A percentile compares a stretch with the other conserved stretches of the same genome.
Conservation (phyloP, 2,797 vertebrate species). For the Spea hammondii region DNA sequence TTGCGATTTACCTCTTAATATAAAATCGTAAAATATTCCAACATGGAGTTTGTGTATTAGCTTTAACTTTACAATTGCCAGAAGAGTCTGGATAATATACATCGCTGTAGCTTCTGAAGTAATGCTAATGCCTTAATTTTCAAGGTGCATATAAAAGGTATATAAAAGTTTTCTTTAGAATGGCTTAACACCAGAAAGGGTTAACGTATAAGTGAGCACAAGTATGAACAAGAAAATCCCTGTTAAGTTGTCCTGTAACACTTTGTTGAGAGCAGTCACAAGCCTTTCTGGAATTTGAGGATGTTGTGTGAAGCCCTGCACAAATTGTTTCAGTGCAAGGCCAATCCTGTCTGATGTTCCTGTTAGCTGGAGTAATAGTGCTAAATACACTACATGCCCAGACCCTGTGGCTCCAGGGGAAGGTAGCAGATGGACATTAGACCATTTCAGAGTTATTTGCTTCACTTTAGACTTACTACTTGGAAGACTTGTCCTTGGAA, state of each 20-base stretch:
- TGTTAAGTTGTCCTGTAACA: conserved; percentile 81
- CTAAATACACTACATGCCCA: conserved; percentile 56
- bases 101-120: no score
- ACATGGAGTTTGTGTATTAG: no score
- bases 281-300: conserved; percentile 71
- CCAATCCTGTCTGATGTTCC: conserved; percentile 57
- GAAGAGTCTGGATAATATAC: no score
- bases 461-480: conserved; percentile 41
- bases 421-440: conserved; percentile 51
- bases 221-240: conserved; percentile 85
- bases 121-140: no score
- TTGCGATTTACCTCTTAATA: no score
- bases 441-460: conserved; percentile 31
- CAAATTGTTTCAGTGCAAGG: conserved; percentile 56
- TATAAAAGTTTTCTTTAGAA: no score
- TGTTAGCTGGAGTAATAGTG: conserved; percentile 57
- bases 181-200: neutral
- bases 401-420: conserved; percentile 51
- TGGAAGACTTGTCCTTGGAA: neutral
- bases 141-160: no score
- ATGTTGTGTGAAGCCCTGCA: conserved; percentile 59
- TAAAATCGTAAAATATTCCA: no score
- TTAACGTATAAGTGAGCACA: conserved; percentile 65
- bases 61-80: no score
- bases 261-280: conserved; percentile 69